Evolutionary conservation across 2,797 vertebrate genomes (phyloP).

Genomic region (Paedocypris micromegethes): DNA sequence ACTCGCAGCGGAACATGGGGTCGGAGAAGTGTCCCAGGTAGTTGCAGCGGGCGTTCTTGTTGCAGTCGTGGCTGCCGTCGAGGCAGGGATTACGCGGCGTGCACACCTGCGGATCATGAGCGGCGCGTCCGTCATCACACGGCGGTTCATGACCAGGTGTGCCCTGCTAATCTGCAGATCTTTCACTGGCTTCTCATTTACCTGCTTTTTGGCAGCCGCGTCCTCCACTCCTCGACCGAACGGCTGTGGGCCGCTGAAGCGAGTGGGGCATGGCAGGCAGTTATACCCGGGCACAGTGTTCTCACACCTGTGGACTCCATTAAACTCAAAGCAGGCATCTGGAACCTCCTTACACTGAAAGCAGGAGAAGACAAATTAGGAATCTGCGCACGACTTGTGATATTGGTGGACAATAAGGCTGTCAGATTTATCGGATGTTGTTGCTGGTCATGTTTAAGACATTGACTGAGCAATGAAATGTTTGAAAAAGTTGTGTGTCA

Average conservation of each 20-base stretch:
- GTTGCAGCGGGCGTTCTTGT: slow-evolving; percentile 94
- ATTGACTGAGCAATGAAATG: too few species aligned
- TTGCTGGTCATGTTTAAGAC: too few species aligned
- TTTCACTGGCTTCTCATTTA: slow-evolving; percentile 44
- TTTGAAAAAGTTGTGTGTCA: not conserved
- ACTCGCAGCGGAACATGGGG: slow-evolving; percentile 95
- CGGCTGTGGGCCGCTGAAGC: slow-evolving; percentile 86
- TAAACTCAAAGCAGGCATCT: slow-evolving; percentile 87
- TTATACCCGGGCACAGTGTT: slow-evolving; percentile 96
- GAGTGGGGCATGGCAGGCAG: slow-evolving; percentile 89
- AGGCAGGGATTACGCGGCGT: slow-evolving; percentile 91
- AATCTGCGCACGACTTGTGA: not conserved
- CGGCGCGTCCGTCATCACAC: not conserved
- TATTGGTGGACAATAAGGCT: too few species aligned
- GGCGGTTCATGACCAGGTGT: not conserved
- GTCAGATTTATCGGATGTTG: too few species aligned
- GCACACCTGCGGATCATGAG: slow-evolving; percentile 74
- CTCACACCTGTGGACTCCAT: slow-evolving; percentile 88
- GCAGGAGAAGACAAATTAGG: not conserved
- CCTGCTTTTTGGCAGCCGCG: slow-evolving; percentile 88
- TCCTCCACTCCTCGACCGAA: slow-evolving; percentile 85
- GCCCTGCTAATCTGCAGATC: not conserved
- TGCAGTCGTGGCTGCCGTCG: slow-evolving; percentile 92
- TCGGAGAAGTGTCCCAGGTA: slow-evolving; percentile 96
- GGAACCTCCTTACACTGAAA: slow-evolving; percentile 87